Base-by-base conservation (phyloP, 1,140 invertebrate species). In the Scaptomyza graminum region DNA sequence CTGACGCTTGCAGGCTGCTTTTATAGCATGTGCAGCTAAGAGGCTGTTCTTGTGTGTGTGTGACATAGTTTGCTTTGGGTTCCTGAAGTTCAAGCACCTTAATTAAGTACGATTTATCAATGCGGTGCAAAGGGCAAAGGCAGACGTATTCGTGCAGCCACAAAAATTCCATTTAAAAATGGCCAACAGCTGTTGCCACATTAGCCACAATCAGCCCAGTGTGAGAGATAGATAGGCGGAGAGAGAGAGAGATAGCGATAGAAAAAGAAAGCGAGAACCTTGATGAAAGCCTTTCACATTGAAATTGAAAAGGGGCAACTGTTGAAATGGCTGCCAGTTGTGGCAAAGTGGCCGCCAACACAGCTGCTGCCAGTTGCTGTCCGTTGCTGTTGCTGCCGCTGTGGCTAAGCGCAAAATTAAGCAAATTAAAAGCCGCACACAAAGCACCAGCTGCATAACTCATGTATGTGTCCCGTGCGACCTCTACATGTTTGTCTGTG, bases 361-460 rank as follows among this genome's bases (percentile, higher is more conserved):
- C 55, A 66, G 46, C 52, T 73, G 41, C 31, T 47, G 46, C 16
- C 52, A 46, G 63, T 64, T 47, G 34, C 60, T 67, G 31, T 1
- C 8, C 8, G 31, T 9, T 34, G 31, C 31, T 68, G 41, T 16
- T 47, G 59, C 79, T 60, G 80, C 59, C 72, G 63, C 72, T 83
- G 81, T 52, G 81, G 81, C 81, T 85, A 87, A 85, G 81, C 81
- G 75, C 79, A 88, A 87, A 87, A 87, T 87, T 87, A 87, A 87
- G 82, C 83, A 88, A 87, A 87, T 87, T 87, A 87, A 87, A 87
- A 88, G 79, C 83, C 83, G 61, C 82, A 82, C 70, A 57, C 63
- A 81, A 74, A 63, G 59, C 72, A 57, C 47, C 72, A 88, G 79
- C 78, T 87, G 78, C 83, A 87, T 88, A 88, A 69, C 78, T 87